Evolutionary conservation across 1,140 invertebrate species (phyloP).

Genomic region (Rhyacophila brunnea): DNA sequence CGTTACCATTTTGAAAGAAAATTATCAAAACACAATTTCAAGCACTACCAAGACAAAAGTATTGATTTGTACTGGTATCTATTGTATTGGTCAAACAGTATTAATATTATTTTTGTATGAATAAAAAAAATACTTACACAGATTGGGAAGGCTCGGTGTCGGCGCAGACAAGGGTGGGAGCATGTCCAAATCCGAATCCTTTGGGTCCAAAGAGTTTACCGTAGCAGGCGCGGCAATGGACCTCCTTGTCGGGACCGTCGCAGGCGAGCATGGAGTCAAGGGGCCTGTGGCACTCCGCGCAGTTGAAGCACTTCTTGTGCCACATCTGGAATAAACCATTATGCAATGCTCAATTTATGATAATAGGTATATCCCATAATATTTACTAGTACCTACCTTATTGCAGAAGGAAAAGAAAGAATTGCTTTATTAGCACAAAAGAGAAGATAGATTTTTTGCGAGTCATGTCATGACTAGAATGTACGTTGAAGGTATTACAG

Average conservation of each 20-base stretch:
- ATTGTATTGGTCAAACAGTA: no score
- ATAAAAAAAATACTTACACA: constrained; percentile 58
- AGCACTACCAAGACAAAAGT: no score
- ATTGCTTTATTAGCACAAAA: neutral
- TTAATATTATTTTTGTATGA: neutral
- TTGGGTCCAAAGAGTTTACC: constrained; percentile 87
- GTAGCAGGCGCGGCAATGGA: constrained; percentile 87
- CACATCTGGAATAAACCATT: constrained; percentile 69
- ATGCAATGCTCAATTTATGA: neutral
- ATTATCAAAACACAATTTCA: no score
- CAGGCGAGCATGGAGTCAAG: constrained; percentile 90
- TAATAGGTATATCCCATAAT: no score
- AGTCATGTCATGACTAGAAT: neutral
- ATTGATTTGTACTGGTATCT: no score
- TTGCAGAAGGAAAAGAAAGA: neutral
- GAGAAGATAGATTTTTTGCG: no score
- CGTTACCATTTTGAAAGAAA: no score
- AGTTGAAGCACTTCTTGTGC: constrained; percentile 94
- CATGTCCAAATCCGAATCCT: constrained; percentile 85
- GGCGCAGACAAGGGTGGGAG: constrained; percentile 78
- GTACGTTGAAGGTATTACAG: neutral
- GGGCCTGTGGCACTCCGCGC: constrained; percentile 87
- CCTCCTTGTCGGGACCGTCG: constrained; percentile 85
- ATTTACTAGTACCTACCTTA: no score
- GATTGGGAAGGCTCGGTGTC: constrained; percentile 69